Conservation (phyloP, 1,140 invertebrate species). For the Lasaia peninsularis region DNA sequence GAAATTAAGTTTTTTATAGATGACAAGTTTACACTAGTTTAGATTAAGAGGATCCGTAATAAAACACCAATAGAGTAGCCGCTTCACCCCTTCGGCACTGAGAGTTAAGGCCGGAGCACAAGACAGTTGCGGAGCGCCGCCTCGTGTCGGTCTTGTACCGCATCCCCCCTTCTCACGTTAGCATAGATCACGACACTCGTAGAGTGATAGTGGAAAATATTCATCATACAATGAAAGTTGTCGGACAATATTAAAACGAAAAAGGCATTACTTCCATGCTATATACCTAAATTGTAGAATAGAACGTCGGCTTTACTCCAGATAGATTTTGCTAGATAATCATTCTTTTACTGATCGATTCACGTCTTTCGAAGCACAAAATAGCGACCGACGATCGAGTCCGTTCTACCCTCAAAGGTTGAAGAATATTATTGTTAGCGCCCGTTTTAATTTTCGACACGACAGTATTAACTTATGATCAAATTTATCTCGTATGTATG, state of each 20-base stretch:
- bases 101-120: conserved; percentile 68
- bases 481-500: conserved; percentile 64
- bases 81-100: conserved; percentile 73
- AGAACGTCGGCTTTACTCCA: conserved; percentile 73
- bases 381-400: conserved; percentile 63
- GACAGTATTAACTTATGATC: conserved; percentile 71
- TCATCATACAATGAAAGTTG: conserved; percentile 63
- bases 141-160: conserved; percentile 26
- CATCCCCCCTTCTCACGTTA: conserved; percentile 47
- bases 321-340: conserved; percentile 75
- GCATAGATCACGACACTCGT: conserved; percentile 71
- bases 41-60: conserved; percentile 76
- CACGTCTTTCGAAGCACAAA: conserved; percentile 72
- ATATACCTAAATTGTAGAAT: conserved; percentile 69
- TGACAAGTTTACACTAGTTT: conserved; percentile 75
- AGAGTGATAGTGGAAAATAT: conserved; percentile 65
- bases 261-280: conserved; percentile 72
- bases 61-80: conserved; percentile 78
- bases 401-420: conserved; percentile 49
- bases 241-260: conserved; percentile 71
- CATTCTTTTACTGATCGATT: conserved; percentile 61
- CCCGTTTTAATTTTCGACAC: conserved; percentile 55
- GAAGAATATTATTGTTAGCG: conserved; percentile 49
- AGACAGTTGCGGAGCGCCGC: conserved; percentile 33
- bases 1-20: conserved; percentile 68